These are phyloP conservation scores for Glossosoma conforme DNA, from an alignment of 1,140 invertebrate genomes.

Conservation along the genomic window DNA sequence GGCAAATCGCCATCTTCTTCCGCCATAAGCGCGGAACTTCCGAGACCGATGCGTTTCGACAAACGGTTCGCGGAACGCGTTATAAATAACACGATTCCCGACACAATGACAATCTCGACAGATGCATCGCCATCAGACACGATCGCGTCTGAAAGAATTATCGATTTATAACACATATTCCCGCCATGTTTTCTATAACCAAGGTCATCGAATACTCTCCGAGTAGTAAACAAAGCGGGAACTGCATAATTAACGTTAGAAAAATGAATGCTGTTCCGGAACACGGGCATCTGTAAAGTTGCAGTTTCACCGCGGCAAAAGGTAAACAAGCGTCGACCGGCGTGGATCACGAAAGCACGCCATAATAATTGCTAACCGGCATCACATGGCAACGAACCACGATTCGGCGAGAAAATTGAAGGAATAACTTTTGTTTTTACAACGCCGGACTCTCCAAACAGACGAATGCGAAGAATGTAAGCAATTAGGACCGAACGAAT, in stretches of 20 bases:
- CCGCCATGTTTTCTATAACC: slow-evolving; percentile 28
- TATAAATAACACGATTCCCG: no score
- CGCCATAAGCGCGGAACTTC: neutral
- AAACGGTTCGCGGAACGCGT: no score
- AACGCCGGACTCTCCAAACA: neutral
- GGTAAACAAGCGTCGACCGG: slow-evolving; percentile 6
- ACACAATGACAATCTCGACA: no score
- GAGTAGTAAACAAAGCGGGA: slow-evolving; percentile 19
- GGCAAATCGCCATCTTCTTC: neutral
- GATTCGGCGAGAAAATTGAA: neutral
- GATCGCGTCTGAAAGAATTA: slow-evolving; percentile 16
- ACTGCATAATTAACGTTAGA: neutral
- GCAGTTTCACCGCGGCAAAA: neutral
- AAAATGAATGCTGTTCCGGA: neutral
- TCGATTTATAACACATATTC: slow-evolving; percentile 23
- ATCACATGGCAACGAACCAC: slow-evolving; percentile 20
- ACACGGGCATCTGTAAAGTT: neutral
- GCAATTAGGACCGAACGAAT: slow-evolving; percentile 13
- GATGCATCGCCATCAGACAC: no score
- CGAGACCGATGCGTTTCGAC: neutral
- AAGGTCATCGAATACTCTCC: slow-evolving; percentile 20
- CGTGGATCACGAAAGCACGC: slow-evolving; percentile 13
- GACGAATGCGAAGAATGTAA: slow-evolving; percentile 1
- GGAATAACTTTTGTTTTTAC: neutral
- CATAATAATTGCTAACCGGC: slow-evolving; percentile 14